Conservation (phyloP, 2,113 vertebrate genomes). For the Hydrolagus affinis region DNA sequence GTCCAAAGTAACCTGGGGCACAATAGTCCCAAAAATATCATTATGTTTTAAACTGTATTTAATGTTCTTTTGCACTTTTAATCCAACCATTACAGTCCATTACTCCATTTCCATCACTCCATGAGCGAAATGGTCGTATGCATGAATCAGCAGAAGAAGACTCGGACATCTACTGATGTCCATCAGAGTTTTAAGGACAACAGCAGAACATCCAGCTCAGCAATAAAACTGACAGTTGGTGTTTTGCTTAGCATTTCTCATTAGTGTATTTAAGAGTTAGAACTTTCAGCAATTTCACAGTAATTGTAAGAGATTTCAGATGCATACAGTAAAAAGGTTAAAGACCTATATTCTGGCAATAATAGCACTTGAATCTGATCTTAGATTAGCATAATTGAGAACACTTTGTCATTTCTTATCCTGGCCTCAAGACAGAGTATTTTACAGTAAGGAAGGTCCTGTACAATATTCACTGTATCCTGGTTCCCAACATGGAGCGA, state of each 20-base stretch:
- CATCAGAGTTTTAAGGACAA: not conserved
- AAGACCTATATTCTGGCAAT: not conserved
- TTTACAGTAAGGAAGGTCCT: too few relatives aligned
- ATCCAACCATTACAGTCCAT: not conserved
- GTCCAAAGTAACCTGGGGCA: not conserved
- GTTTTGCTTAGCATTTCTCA: not conserved
- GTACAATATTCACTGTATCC: not conserved
- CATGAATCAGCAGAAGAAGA: not conserved
- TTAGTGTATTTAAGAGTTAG: not conserved
- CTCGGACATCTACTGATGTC: too few relatives aligned
- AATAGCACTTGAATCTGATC: not conserved
- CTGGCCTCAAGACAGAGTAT: not conserved
- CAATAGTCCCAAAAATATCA: too few relatives aligned
- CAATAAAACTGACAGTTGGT: not conserved
- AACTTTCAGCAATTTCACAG: not conserved
- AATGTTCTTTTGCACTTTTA: not conserved
- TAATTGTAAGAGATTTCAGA: not conserved
- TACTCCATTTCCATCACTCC: not conserved
- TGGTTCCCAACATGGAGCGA: not conserved
- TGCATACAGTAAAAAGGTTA: not conserved
- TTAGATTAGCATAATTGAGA: not conserved
- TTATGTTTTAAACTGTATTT: too few relatives aligned
- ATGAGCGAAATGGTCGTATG: not conserved
- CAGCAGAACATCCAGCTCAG: not conserved
- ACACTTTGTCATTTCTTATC: not conserved